Percentiles rank a stretch among this genome's conserved stretches.
Conservation (phyloP, 2,797 vertebrate genomes). For the Prionace glauca region DNA sequence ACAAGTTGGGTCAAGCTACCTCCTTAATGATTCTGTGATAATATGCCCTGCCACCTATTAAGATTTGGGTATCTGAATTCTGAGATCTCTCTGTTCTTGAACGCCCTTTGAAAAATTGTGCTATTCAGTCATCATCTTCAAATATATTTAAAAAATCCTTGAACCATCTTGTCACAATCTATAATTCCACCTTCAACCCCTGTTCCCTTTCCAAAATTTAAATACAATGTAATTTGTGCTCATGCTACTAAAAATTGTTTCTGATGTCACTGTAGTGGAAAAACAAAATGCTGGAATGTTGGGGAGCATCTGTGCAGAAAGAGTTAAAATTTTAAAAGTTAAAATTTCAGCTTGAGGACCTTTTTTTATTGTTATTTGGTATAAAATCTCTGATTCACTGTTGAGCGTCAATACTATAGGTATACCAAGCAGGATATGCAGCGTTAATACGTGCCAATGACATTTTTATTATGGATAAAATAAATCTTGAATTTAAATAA, state of each 20-base stretch:
- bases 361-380: background rate
- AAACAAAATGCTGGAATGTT: background rate
- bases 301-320: too few species aligned
- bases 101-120: background rate
- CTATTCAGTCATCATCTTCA: background rate
- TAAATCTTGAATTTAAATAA: background rate
- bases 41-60: background rate
- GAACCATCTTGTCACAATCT: background rate
- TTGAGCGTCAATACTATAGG: background rate
- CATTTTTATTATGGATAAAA: background rate
- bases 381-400: background rate
- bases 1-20: too few species aligned
- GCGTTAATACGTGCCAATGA: background rate
- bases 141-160: background rate
- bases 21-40: background rate
- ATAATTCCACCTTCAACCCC: background rate
- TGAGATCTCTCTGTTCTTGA: background rate
- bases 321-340: background rate
- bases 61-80: background rate
- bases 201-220: background rate
- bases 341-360: background rate
- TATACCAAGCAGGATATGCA: background rate
- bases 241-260: background rate
- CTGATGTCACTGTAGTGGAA: background rate
- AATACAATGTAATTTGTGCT: background rate